These are phyloP conservation scores for Cataglyphis hispanica DNA, from an alignment of 1,140 invertebrate genomes.

Conservation along the genomic window DNA sequence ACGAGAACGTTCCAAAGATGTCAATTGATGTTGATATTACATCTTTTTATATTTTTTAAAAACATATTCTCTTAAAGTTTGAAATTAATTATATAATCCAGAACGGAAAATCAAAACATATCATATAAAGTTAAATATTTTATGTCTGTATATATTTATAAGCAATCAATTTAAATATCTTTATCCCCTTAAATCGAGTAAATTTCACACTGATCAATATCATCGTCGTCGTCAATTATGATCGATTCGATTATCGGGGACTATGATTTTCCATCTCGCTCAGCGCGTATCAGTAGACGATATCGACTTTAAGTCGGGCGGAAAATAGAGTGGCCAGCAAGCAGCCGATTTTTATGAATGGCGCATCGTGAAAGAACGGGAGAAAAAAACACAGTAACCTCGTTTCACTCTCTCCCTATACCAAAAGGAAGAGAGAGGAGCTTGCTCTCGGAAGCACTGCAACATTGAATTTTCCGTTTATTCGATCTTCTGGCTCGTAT, in stretches of 20 bases:
- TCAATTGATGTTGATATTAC: too few species aligned
- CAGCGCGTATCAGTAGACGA: constrained; percentile 25
- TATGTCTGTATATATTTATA: background rate
- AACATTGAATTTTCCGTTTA: constrained; percentile 40
- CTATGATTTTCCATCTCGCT: constrained; percentile 44
- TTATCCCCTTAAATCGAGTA: background rate
- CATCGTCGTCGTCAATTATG: too few species aligned
- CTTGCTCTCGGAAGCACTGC: background rate
- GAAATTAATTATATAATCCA: background rate
- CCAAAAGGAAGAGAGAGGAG: background rate
- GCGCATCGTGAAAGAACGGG: constrained; percentile 19
- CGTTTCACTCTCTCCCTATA: background rate
- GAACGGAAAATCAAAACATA: background rate
- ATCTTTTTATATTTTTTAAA: constrained; percentile 6
- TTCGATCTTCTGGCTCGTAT: constrained; percentile 25
- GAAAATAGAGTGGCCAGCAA: constrained; percentile 45
- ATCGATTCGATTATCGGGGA: constrained; percentile 9
- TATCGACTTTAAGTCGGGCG: constrained; percentile 59
- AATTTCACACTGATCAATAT: constrained; percentile 17
- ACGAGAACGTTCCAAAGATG: too few species aligned
- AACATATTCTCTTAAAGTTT: background rate
- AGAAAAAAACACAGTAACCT: constrained; percentile 33
- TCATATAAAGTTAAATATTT: background rate
- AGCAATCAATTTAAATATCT: background rate
- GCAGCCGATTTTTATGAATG: constrained; percentile 55